These are phyloP conservation scores for Conchocele bisecta DNA, from an alignment of 2,888 invertebrate species.

Conservation along the genomic window DNA sequence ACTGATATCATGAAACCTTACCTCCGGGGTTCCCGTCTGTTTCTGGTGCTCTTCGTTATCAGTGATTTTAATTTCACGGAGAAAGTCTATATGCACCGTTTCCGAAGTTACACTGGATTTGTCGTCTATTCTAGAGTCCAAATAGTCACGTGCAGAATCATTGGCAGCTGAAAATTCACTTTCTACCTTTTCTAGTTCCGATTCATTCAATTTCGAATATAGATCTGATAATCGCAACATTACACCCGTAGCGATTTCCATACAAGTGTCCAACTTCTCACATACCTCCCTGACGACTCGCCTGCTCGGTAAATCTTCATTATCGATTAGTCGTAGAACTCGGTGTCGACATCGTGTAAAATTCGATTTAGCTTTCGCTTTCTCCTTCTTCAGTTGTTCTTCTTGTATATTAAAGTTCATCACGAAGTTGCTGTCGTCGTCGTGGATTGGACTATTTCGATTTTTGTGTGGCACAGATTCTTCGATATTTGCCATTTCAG, in stretches of 20 bases:
- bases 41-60: neutral
- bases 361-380: neutral
- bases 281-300: constrained; percentile 1
- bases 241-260: constrained; percentile 2
- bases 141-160: constrained; percentile 7
- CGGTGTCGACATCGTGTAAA: constrained; percentile 2
- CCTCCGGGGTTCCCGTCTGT: too few species aligned
- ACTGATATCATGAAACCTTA: too few species aligned
- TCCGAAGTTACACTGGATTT: constrained; percentile 7
- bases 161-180: neutral
- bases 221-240: neutral
- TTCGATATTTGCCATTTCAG: too few species aligned
- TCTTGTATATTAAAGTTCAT: too few species aligned
- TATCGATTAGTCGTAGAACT: neutral
- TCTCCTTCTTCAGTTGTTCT: constrained; percentile 3
- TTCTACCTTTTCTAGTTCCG: constrained; percentile 4
- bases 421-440: too few species aligned
- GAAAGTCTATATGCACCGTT: neutral
- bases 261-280: constrained; percentile 2
- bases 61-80: neutral
- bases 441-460: too few species aligned
- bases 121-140: neutral
- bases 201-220: neutral
- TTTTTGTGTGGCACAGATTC: too few species aligned
- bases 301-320: constrained; percentile 1